A percentile compares a stretch with the other conserved stretches of the same genome.
These are phyloP conservation scores for Malurus leucopterus DNA, from an alignment of 2,797 vertebrate species.

Conservation along the genomic window DNA sequence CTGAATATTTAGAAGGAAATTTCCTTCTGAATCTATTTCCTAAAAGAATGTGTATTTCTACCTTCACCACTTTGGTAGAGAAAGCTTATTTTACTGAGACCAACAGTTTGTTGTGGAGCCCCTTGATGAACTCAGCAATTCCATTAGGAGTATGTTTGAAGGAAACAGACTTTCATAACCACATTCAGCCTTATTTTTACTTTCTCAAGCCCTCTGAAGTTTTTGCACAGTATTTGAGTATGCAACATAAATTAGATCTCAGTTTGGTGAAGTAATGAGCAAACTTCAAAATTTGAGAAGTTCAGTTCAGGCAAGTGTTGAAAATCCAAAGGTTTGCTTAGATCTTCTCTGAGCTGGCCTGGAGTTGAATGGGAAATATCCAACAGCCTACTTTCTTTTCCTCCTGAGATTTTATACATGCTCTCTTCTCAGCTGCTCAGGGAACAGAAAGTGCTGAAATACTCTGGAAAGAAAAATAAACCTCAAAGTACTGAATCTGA, in stretches of 20 bases:
- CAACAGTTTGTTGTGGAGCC: background rate
- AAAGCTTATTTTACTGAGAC: background rate
- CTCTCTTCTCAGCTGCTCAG: background rate
- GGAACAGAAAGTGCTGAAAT: background rate
- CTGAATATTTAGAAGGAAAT: background rate
- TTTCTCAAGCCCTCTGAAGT: background rate
- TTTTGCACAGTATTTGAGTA: background rate
- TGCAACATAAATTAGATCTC: background rate
- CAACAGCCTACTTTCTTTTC: background rate
- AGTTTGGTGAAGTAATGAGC: background rate
- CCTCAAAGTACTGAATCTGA: background rate
- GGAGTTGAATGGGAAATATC: background rate
- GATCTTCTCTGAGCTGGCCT: background rate
- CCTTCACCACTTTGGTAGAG: background rate
- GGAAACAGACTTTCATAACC: background rate
- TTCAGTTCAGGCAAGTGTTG: background rate
- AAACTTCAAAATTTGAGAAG: background rate
- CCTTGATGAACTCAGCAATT: background rate
- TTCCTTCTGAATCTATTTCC: too few relatives aligned
- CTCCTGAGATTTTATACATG: background rate
- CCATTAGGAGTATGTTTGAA: background rate
- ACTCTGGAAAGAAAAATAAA: background rate
- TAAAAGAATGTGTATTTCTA: background rate
- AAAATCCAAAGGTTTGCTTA: background rate
- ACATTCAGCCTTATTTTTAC: background rate